Percentiles rank a stretch among this genome's conserved stretches.
These are phyloP conservation scores for Trematocara nigrifrons DNA, from an alignment of 2,113 vertebrate genomes.

Conservation along the genomic window DNA sequence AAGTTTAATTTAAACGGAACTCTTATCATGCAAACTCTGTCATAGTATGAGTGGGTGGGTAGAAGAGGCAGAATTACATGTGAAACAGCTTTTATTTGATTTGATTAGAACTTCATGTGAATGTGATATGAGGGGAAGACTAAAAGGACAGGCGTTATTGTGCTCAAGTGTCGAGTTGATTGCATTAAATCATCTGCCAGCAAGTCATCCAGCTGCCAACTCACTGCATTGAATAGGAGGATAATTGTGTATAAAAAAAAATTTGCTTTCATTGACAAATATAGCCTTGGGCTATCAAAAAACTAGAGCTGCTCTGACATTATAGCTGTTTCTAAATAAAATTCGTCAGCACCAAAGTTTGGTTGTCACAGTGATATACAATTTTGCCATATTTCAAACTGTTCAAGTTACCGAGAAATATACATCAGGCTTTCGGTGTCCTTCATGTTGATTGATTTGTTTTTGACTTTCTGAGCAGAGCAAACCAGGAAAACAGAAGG, in stretches of 20 bases:
- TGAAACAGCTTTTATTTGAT: conserved; percentile 32
- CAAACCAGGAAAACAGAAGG: not conserved
- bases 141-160: conserved; percentile 18
- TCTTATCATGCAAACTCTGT: not conserved
- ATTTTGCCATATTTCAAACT: not conserved
- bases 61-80: not conserved
- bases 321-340: not conserved
- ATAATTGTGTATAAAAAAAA: not conserved
- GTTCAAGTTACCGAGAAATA: not conserved
- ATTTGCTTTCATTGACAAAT: not conserved
- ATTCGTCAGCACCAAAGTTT: not conserved
- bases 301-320: not conserved
- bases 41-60: not conserved
- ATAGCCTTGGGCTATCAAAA: not conserved
- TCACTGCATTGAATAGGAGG: not conserved
- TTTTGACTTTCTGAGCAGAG: not conserved
- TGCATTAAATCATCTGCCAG: conserved; percentile 43
- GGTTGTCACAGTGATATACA: not conserved
- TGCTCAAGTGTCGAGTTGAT: conserved; percentile 33
- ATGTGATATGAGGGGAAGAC: conserved; percentile 34
- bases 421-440: not conserved
- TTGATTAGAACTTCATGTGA: conserved; percentile 38
- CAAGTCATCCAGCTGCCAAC: conserved; percentile 30
- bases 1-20: not conserved
- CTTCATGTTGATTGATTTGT: not conserved